Percentiles rank a stretch among this genome's conserved stretches.
Conservation (phyloP, 2,888 invertebrate species). For the Rambutsinella grinnellia region DNA sequence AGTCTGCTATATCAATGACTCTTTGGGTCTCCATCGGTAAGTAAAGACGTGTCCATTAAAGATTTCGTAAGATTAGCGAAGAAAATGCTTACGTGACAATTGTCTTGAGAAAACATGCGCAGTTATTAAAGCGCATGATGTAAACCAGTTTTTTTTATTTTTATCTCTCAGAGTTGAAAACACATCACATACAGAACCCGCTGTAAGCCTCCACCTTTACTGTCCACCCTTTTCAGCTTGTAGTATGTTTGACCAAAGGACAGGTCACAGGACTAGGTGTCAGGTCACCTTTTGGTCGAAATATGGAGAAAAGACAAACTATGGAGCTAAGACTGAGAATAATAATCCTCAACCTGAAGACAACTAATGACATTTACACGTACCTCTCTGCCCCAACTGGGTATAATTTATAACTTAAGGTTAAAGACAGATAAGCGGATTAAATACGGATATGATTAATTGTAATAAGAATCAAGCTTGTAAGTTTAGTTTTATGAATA, state of each 20-base stretch:
- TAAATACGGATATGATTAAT: no score
- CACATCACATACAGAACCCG: constrained; percentile 86
- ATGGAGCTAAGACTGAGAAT: constrained; percentile 31
- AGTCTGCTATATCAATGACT: constrained; percentile 96
- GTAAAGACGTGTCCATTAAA: not conserved
- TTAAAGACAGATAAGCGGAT: no score
- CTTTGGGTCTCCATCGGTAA: constrained; percentile 88
- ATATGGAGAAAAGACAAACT: constrained; percentile 79
- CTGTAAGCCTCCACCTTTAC: constrained; percentile 95
- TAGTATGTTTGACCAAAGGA: constrained; percentile 90
- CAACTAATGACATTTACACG: constrained; percentile 18
- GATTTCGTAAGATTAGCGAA: no score
- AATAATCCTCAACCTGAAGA: constrained; percentile 38
- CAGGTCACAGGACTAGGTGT: constrained; percentile 80
- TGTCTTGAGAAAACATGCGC: no score
- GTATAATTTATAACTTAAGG: no score
- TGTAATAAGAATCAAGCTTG: no score
- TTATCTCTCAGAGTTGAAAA: constrained; percentile 82
- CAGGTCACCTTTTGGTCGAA: constrained; percentile 94
- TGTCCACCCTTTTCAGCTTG: constrained; percentile 93
- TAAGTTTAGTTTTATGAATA: not conserved
- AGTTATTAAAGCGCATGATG: no score
- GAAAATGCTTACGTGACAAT: no score
- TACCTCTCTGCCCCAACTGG: not conserved
- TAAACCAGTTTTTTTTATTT: not conserved